Evolutionary conservation across 2,797 vertebrate species (phyloP), one percentile per base, ranked within the genome.

Genomic region (Tamandua tetradactyla): DNA sequence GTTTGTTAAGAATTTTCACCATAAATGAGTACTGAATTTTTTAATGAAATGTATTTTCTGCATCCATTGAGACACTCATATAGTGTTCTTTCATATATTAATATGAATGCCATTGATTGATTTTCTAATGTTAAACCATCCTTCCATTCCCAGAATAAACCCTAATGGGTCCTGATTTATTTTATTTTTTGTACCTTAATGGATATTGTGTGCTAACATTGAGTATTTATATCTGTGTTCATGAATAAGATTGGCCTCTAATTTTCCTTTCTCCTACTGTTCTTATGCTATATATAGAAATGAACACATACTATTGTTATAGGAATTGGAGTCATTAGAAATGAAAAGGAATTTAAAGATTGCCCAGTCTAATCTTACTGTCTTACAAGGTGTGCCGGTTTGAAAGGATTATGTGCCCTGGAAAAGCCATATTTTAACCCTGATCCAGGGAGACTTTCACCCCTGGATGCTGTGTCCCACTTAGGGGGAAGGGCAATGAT

Each of bases 81-180:
- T 79, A 40, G 61, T 47, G 2, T 32, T 76, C 42, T 84, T 89
- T 89, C 68, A 71, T 40, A 89, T 94, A 35, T 74, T 87, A 91
- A 82, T 44, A 78, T n/a, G 49, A 91, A 52, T 82, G 13, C 66
- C 30, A 78, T 12, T 25, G 10, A 71, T 61, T 81, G 57, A 72
- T 78, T 82, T 72, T 62, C 49, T 93, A 78, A 37, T 71, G 17
- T 90, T 68, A 90, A 90, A 22, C 79, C 57, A 82, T 89, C 72
- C 35, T 78, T 55, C 72, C 61, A 68, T 95, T 92, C 49, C 82
- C 78, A 57, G 68, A 27, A 69, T 91, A 61, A 93, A 79, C 37
- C 12, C 20, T 74, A 83, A 68, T 49, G 84, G 13, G 22, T 69
- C 27, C 35, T 86, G 49, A 59, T 59, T 69, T 75, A 71, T 35